Conservation (phyloP, 2,797 vertebrate genomes). For the Sternarchorhynchus goeldii region DNA sequence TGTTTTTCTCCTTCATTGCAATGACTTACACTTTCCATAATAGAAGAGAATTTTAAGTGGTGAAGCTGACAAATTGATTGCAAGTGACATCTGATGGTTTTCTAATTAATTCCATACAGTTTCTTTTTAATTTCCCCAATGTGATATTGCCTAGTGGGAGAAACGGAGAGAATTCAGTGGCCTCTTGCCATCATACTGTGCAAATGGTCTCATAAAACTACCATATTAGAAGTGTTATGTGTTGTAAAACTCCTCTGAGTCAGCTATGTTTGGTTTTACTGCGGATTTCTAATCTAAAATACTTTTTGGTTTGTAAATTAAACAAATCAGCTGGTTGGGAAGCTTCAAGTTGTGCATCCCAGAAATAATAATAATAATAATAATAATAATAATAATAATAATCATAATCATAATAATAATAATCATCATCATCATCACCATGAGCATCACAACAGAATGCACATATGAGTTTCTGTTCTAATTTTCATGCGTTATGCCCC, state of each 20-base stretch:
- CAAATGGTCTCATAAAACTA: slow-evolving; percentile 18
- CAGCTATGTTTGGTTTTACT: neutral
- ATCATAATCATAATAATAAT: too few species aligned
- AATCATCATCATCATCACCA: too few species aligned
- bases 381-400: too few species aligned
- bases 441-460: neutral
- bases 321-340: neutral
- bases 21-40: slow-evolving; percentile 5
- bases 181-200: neutral
- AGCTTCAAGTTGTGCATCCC: neutral
- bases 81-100: slow-evolving; percentile 10
- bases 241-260: neutral
- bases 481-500: slow-evolving; percentile 38
- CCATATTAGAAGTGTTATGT: slow-evolving; percentile 15
- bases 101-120: slow-evolving; percentile 9
- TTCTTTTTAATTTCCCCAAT: slow-evolving; percentile 6
- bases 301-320: slow-evolving; percentile 4
- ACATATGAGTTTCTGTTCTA: neutral
- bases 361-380: slow-evolving; percentile 4
- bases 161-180: neutral
- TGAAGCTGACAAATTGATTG: neutral
- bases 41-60: neutral
- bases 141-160: neutral
- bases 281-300: slow-evolving; percentile 19
- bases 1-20: slow-evolving; percentile 16